These are phyloP conservation scores for Sphaeridia pumilis DNA, from an alignment of 2,888 invertebrate species.

Conservation along the genomic window DNA sequence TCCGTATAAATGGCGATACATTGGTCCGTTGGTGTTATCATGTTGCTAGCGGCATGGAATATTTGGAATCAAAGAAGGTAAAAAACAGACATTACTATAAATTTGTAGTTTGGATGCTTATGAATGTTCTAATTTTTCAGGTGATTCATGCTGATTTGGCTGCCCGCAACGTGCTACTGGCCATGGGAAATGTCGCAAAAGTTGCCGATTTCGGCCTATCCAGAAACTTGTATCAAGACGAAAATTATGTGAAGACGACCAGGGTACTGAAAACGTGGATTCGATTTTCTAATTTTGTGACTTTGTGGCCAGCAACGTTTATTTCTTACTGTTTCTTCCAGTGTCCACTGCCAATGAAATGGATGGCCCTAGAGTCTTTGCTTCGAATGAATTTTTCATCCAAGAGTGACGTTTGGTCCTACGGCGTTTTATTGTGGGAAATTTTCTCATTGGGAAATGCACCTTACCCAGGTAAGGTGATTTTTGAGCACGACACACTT, in stretches of 20 bases:
- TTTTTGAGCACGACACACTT: neutral
- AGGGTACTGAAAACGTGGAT: neutral
- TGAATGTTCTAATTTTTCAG: neutral
- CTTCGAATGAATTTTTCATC: slow-evolving; percentile 5
- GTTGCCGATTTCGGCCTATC: slow-evolving; percentile 9
- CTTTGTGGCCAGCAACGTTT: neutral
- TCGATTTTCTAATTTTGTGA: neutral
- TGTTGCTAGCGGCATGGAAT: neutral
- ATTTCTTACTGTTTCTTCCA: neutral
- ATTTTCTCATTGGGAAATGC: slow-evolving; percentile 5
- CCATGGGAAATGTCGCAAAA: neutral
- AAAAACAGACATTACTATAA: neutral
- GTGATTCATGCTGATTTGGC: slow-evolving; percentile 10
- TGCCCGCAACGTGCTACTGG: slow-evolving; percentile 4
- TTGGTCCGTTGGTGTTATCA: neutral
- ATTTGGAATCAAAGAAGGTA: neutral
- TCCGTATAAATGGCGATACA: neutral
- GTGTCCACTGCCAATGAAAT: slow-evolving; percentile 10
- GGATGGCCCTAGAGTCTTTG: slow-evolving; percentile 11
- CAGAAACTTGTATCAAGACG: slow-evolving; percentile 6
- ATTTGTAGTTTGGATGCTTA: neutral
- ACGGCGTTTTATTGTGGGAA: slow-evolving; percentile 8
- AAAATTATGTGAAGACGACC: slow-evolving; percentile 4
- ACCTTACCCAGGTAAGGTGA: slow-evolving; percentile 6
- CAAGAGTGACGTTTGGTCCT: slow-evolving; percentile 6